Evolutionary conservation across 2,888 invertebrate species (phyloP), one percentile per base, ranked within the genome.

Genomic region (Deilephila porcellus): DNA sequence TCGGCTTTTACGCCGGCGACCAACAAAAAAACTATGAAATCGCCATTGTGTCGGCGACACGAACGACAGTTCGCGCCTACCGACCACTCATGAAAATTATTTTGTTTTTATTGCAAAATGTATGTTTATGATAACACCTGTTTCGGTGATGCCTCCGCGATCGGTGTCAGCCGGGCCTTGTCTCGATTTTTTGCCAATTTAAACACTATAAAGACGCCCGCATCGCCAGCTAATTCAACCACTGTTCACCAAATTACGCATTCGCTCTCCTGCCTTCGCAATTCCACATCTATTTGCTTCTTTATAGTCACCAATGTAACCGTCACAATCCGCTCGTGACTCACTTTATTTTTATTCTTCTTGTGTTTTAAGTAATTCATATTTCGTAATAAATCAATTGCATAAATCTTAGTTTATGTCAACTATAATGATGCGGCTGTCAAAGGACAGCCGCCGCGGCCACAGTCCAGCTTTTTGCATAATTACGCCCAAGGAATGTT

Each of bases 101-200:
- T 93, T 94, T 93, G 93, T 94, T 94, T 94, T 94, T 94, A 93
- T 94, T 88, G 83, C 91, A 93, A 93, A 94, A 93, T 92, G 93
- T 94, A 94, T 94, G 94, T 94, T 94, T 94, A 94, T 94, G 93
- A 94, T 94, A 94, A 94, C 94, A 94, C 94, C 94, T 94, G 94
- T 94, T 94, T 93, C 93, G 90, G 86, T 90, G 93, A 93, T 94
- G 93, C 93, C 93, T 93, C 93, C 90, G 85, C 92, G 93, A 93
- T 93, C 93, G 92, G 93, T 94, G 94, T 94, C 94, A 92, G 87
- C 87, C 89, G 89, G 86, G 85, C 85, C 91, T 91, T 93, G 94
- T 93, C 90, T 88, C 90, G 87, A 91, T 92, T 94, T 94, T 94
- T 94, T 94, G 93, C 93, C 93, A 94, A 93, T 94, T 93, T 94